A percentile compares a stretch with the other conserved stretches of the same genome.
These are phyloP conservation scores for Heliconius ethilla DNA, from an alignment of 2,888 invertebrate species.

Conservation along the genomic window DNA sequence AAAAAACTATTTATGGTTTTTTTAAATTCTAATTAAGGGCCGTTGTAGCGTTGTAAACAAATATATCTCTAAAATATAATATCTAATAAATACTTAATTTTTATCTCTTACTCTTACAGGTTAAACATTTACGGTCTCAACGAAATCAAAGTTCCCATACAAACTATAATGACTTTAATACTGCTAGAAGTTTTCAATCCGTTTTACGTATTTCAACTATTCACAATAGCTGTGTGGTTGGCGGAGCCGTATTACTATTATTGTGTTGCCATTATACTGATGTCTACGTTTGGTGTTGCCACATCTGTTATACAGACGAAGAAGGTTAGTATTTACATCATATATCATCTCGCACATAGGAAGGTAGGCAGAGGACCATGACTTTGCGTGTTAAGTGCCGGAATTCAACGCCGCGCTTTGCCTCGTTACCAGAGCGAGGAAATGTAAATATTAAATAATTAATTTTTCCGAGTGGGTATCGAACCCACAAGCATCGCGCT, in stretches of 20 bases:
- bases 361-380: too few relatives aligned
- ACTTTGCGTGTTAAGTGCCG: neutral
- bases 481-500: too few relatives aligned
- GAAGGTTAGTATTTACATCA: constrained; percentile 85
- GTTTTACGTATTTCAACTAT: constrained; percentile 97
- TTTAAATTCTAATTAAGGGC: too few relatives aligned
- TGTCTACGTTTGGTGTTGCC: constrained; percentile 92
- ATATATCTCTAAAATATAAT: too few relatives aligned
- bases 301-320: constrained; percentile 92
- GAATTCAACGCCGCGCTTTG: too few relatives aligned
- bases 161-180: constrained; percentile 86
- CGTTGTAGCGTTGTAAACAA: too few relatives aligned
- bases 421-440: too few relatives aligned
- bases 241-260: constrained; percentile 95
- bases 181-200: constrained; percentile 94
- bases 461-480: too few relatives aligned
- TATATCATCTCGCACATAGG: too few relatives aligned
- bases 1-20: too few relatives aligned
- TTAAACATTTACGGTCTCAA: constrained; percentile 91
- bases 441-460: too few relatives aligned
- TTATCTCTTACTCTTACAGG: constrained; percentile 66
- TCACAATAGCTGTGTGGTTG: constrained; percentile 94
- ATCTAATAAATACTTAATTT: neutral
- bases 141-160: constrained; percentile 91
- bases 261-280: constrained; percentile 91